Percentiles rank a stretch among this genome's conserved stretches.
These are phyloP conservation scores for Tetramorium parvispinum DNA, from an alignment of 1,140 invertebrate genomes.

Conservation along the genomic window DNA sequence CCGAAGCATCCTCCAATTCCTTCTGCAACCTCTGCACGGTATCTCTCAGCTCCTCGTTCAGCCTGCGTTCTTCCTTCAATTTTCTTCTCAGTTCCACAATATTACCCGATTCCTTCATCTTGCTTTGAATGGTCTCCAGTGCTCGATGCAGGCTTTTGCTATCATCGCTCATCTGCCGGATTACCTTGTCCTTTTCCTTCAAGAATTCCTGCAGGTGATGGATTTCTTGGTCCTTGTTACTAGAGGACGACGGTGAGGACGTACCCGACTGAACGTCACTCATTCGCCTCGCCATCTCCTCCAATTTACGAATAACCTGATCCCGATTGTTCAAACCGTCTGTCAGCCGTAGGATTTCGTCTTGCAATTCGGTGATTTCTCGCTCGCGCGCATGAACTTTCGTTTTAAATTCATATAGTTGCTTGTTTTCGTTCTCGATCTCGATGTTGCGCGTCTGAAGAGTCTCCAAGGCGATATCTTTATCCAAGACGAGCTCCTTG, in stretches of 20 bases:
- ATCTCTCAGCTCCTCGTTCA: conserved; percentile 80
- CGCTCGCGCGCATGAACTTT: conserved; percentile 72
- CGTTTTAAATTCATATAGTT: conserved; percentile 77
- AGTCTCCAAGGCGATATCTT: conserved; percentile 79
- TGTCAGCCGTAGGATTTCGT: conserved; percentile 77
- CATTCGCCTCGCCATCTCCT: conserved; percentile 78
- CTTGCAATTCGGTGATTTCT: conserved; percentile 74
- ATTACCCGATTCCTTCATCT: conserved; percentile 85
- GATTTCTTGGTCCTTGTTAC: conserved; percentile 86
- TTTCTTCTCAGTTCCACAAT: conserved; percentile 82
- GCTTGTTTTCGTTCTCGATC: conserved; percentile 79
- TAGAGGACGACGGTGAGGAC: conserved; percentile 70
- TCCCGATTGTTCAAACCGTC: conserved; percentile 79
- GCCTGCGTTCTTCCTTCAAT: conserved; percentile 81
- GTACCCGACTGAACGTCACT: conserved; percentile 68
- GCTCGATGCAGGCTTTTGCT: conserved; percentile 84
- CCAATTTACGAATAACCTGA: conserved; percentile 76
- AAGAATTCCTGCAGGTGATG: conserved; percentile 87
- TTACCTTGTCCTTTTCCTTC: conserved; percentile 86
- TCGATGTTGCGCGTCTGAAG: conserved; percentile 79
- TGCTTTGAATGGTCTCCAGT: conserved; percentile 85
- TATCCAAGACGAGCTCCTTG: conserved; percentile 77
- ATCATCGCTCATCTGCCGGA: conserved; percentile 86
- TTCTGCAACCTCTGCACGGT: conserved; percentile 80
- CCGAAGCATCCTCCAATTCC: conserved; percentile 74